Conservation (phyloP, 2,113 vertebrate genomes). For the Misgurnus anguillicaudatus region DNA sequence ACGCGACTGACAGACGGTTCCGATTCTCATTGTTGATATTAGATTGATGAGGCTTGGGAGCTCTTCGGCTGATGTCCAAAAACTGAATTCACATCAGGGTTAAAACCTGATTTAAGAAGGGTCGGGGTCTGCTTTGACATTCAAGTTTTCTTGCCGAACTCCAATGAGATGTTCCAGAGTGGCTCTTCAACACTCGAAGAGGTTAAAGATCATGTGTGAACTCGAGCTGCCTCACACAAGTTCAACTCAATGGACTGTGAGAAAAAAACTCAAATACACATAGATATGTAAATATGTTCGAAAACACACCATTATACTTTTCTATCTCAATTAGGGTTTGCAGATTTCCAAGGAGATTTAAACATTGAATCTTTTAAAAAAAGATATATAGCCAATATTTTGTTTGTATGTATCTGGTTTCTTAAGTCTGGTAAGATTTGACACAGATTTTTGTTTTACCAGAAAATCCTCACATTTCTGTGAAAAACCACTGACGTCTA, state of each 20-base stretch:
- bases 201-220: neutral
- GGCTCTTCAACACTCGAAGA: neutral
- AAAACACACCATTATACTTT: neutral
- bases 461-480: neutral
- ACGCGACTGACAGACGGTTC: neutral
- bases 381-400: neutral
- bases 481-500: neutral
- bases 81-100: neutral
- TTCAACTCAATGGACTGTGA: neutral
- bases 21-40: neutral
- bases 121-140: neutral
- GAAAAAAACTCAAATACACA: neutral
- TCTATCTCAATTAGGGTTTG: neutral
- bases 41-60: neutral
- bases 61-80: neutral
- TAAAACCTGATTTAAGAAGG: neutral
- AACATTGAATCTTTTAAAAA: neutral
- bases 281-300: neutral
- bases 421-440: neutral
- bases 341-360: neutral
- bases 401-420: neutral
- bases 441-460: neutral
- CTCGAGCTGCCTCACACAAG: neutral
- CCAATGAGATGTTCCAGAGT: neutral
- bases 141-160: neutral